Evolutionary conservation across 2,113 vertebrate species (phyloP), one percentile per base, ranked within the genome.

Genomic region (Notiomystis cincta): DNA sequence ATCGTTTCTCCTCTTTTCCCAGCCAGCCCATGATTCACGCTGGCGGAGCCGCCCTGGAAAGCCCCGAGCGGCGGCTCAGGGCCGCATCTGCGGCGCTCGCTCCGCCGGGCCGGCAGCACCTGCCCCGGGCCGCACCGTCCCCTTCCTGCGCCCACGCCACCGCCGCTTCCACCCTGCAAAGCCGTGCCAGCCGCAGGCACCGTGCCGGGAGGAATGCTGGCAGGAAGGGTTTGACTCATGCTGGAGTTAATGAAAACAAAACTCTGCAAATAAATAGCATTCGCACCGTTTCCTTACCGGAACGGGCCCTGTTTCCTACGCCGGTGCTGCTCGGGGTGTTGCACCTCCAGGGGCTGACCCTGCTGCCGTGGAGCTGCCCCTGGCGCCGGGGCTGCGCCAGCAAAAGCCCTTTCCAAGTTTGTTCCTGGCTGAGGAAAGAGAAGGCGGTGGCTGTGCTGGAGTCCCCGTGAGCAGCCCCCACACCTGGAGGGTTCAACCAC

Each of bases 161-260:
- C 0, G 44, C 44, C 2, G 87, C 90, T 57, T 21, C 69, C 88
- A 53, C 9, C 44, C 17, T 0, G 89, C 54, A 1, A 1, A 1
- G 61, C 65, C 4, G 18, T 83, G 95, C 93, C 86, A 71, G 82
- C 50, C 18, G 4, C 51, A 60, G 91, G 85, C 76, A 54, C 82
- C 10, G 13, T 0, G 9, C 57, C 15, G 33, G 89, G 38, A 20
- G 28, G 33, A 33, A 28, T 1, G 67, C 51, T 47, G 93, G 73
- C 89, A 95, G 94, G 88, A 96, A 96, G 90, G 93, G 70, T 10
- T 54, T 76, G 95, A 92, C 82, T 95, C 95, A 73, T 1, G 19
- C 77, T 16, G 78, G 35, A 60, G 48, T 56, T n/a, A 42, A 78
- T 62, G 90, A 93, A 93, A 96, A 93, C 83, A 91, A 48, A 79